Conservation (phyloP, 2,888 invertebrate genomes). For the Sialis lutaria region DNA sequence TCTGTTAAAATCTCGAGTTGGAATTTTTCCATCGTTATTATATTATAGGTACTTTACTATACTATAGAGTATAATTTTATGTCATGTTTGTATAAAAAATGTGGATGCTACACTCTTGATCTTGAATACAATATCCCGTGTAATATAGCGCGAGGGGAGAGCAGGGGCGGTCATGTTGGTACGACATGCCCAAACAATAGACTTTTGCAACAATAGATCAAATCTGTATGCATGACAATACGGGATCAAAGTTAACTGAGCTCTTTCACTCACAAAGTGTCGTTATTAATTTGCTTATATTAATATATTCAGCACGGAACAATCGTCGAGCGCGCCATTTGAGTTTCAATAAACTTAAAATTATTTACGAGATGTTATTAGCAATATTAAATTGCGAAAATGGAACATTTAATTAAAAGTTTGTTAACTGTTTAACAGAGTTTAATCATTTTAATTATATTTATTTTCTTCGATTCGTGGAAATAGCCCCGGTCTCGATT, state of each 20-base stretch:
- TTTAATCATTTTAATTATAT: no score
- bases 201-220: slow-evolving; percentile 2
- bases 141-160: no score
- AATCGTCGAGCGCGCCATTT: not conserved
- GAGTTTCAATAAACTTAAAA: not conserved
- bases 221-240: slow-evolving; percentile 5
- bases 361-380: not conserved
- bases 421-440: no score
- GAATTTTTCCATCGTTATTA: no score
- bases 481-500: no score
- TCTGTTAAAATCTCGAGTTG: no score
- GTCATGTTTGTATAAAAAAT: not conserved
- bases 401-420: no score
- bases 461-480: no score
- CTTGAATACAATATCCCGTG: not conserved
- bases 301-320: slow-evolving; percentile 4
- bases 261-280: slow-evolving; percentile 1
- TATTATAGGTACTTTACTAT: no score
- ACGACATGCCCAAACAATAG: slow-evolving; percentile 3
- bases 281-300: slow-evolving; percentile 7
- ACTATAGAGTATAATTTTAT: not conserved
- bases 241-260: slow-evolving; percentile 5
- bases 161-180: no score
- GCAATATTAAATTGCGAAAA: no score
- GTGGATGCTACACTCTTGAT: not conserved